Evolutionary conservation across 2,113 vertebrate species (phyloP).

Genomic region (Tiliqua scincoides): DNA sequence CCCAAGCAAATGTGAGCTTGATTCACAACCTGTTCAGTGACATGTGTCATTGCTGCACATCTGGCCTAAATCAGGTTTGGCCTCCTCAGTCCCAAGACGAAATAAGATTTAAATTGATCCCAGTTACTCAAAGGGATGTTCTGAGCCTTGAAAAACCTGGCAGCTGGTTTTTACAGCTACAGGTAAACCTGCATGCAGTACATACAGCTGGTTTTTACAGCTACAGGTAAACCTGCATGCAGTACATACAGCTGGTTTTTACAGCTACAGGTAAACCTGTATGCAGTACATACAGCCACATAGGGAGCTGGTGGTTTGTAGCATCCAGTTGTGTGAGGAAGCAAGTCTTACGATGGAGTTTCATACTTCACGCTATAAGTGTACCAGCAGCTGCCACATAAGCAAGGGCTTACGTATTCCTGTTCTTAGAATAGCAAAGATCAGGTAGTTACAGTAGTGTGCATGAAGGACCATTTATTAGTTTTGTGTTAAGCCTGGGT

Average conservation of each 20-base stretch:
- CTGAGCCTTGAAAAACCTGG: background rate
- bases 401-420: background rate
- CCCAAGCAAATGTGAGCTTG: no score
- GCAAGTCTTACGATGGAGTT: background rate
- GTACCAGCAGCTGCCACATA: background rate
- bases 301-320: background rate
- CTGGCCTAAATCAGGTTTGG: background rate
- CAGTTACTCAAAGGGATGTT: background rate
- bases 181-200: background rate
- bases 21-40: background rate
- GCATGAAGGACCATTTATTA: background rate
- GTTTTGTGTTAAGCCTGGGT: constrained; percentile 11
- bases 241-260: no score
- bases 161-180: no score
- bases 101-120: background rate
- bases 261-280: background rate
- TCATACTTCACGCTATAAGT: background rate
- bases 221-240: background rate
- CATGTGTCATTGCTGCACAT: background rate
- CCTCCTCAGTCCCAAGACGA: background rate
- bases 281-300: background rate
- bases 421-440: background rate
- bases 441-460: background rate
- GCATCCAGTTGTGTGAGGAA: background rate
- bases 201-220: no score